phyloP scores from a whole-genome alignment of 23 tunicate genomes.

The Trididemnum nubilum region DNA sequence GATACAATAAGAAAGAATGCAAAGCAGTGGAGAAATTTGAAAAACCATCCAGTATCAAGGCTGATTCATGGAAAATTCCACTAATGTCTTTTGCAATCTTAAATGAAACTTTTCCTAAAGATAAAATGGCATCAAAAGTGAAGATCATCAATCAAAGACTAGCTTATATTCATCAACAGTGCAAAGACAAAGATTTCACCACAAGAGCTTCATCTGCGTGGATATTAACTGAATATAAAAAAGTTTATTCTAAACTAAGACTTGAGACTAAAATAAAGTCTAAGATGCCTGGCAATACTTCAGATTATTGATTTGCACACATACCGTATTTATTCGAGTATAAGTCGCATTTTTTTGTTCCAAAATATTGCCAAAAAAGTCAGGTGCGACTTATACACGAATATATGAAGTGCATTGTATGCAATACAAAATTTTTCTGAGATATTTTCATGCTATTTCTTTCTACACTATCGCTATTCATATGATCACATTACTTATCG shows the following conservation, averaged over 20 bases:
- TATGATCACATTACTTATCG: no score
- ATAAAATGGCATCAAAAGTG: not conserved
- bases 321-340: no score
- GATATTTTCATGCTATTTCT: no score
- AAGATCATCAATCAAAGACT: slow-evolving; percentile 8
- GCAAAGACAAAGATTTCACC: slow-evolving; percentile 36
- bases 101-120: not conserved
- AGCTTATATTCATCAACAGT: slow-evolving; percentile 26
- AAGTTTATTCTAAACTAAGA: slow-evolving; percentile 19
- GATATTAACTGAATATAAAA: slow-evolving; percentile 41
- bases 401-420: no score
- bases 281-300: not conserved
- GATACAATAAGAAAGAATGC: slow-evolving; percentile 49
- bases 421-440: no score
- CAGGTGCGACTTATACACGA: no score
- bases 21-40: not conserved
- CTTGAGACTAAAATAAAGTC: not conserved
- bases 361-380: no score
- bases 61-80: slow-evolving; percentile 87
- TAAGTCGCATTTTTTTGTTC: no score
- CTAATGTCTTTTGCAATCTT: slow-evolving; percentile 34
- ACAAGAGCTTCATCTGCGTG: slow-evolving; percentile 42
- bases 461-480: no score
- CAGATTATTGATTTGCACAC: no score
- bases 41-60: slow-evolving; percentile 21